A percentile compares a stretch with the other conserved stretches of the same genome.
These are phyloP conservation scores for Oligia strigilis DNA, from an alignment of 2,888 invertebrate species.

Conservation along the genomic window DNA sequence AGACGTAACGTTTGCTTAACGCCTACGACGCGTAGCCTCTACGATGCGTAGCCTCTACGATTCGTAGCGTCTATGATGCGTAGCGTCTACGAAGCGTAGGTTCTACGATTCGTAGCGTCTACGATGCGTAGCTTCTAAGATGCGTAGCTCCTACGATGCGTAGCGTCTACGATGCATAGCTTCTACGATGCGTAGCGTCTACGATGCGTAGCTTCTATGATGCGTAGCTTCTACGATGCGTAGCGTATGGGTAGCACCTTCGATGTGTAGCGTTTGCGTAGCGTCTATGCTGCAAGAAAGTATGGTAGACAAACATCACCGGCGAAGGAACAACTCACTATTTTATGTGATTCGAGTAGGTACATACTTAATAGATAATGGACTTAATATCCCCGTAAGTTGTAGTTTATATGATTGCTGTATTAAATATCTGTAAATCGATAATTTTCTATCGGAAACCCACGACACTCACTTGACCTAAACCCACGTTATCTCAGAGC, in stretches of 20 bases:
- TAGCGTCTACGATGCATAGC: not conserved
- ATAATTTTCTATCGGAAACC: not conserved
- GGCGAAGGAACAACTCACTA: not conserved
- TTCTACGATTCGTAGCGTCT: not conserved
- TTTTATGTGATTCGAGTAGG: not conserved
- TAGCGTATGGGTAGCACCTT: too few species aligned
- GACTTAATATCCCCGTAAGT: not conserved
- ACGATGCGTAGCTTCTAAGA: not conserved
- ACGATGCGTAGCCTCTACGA: not conserved
- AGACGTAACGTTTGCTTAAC: not conserved
- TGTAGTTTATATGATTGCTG: not conserved
- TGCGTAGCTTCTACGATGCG: not conserved
- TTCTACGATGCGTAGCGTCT: not conserved
- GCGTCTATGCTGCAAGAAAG: not conserved
- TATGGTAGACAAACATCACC: not conserved
- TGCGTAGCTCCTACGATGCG: not conserved
- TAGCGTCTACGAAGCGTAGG: not conserved
- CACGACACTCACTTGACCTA: not conserved
- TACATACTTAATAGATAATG: not conserved
- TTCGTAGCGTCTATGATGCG: not conserved
- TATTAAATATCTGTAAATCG: not conserved
- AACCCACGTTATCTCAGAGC: constrained; percentile 23
- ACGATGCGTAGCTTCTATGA: not conserved
- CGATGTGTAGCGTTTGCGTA: not conserved
- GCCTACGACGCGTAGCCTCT: not conserved